A percentile compares a stretch with the other conserved stretches of the same genome.
Evolutionary conservation across 2,113 vertebrate species (phyloP).

Genomic region (Laterallus jamaicensis): DNA sequence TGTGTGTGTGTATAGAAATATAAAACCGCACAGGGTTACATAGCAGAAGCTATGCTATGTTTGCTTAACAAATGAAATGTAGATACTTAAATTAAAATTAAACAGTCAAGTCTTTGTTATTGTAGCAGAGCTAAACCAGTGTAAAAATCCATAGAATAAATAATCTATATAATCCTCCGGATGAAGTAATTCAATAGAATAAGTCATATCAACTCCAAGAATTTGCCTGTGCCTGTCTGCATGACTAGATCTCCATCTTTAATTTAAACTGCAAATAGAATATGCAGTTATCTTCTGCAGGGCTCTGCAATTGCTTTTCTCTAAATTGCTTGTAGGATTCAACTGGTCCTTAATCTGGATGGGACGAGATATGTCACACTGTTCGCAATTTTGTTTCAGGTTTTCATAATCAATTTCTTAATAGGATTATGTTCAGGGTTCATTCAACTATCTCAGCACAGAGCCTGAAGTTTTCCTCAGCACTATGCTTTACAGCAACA

Average conservation of each 20-base stretch:
- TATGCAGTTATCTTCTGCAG: neutral
- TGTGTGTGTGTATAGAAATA: neutral
- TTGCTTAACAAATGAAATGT: conserved; percentile 52
- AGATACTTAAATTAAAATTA: conserved; percentile 54
- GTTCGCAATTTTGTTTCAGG: neutral
- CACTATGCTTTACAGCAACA: neutral
- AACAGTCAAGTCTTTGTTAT: conserved; percentile 43
- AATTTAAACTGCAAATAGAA: conserved; percentile 48
- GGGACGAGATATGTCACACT: neutral
- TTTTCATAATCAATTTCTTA: conserved; percentile 15
- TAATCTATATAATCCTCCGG: conserved; percentile 29
- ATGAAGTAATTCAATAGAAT: conserved; percentile 35
- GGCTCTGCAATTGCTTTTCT: neutral
- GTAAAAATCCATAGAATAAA: conserved; percentile 58
- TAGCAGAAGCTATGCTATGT: conserved; percentile 11
- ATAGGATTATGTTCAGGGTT: conserved; percentile 11
- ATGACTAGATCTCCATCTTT: neutral
- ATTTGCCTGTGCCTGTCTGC: conserved; percentile 27
- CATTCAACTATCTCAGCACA: neutral
- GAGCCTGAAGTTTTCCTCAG: neutral
- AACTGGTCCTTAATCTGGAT: neutral
- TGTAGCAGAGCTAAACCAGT: conserved; percentile 37
- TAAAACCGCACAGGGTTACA: conserved; percentile 18
- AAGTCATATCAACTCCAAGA: conserved; percentile 10
- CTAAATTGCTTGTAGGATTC: neutral